Evolutionary conservation across 1,140 invertebrate genomes (phyloP).

Genomic region (Drosophila azteca): DNA sequence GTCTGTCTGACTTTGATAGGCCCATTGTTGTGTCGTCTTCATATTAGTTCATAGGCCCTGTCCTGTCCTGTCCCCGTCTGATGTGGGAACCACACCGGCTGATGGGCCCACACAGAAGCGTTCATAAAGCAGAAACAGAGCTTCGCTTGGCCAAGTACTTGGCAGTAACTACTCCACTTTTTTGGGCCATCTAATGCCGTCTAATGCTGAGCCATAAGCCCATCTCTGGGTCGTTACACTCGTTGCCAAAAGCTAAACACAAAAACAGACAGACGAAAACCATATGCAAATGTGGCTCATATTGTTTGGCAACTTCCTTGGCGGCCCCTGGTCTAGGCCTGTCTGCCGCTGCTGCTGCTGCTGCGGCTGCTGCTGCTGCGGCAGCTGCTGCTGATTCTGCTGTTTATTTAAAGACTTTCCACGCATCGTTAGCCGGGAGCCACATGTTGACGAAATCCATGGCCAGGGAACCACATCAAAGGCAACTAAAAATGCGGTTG

Average conservation of each 20-base stretch:
- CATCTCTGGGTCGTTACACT: slow-evolving; percentile 69
- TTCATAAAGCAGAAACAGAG: slow-evolving; percentile 28
- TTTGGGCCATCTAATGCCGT: slow-evolving; percentile 19
- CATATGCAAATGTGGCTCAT: slow-evolving; percentile 67
- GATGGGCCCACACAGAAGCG: slow-evolving; percentile 55
- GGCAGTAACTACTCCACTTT: slow-evolving; percentile 39
- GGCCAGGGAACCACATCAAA: slow-evolving; percentile 75
- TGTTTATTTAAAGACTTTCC: slow-evolving; percentile 78
- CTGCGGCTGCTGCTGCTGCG: background rate
- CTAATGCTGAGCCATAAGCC: slow-evolving; percentile 30
- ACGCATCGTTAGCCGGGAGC: slow-evolving; percentile 69
- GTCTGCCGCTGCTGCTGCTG: background rate
- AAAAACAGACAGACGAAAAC: slow-evolving; percentile 19
- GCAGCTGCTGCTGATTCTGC: background rate
- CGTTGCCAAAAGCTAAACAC: slow-evolving; percentile 22
- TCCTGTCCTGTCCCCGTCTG: slow-evolving; percentile 31
- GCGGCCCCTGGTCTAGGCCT: slow-evolving; percentile 1
- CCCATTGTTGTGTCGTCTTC: slow-evolving; percentile 59
- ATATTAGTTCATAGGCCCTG: slow-evolving; percentile 13
- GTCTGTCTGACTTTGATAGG: slow-evolving; percentile 66
- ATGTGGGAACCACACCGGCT: slow-evolving; percentile 19
- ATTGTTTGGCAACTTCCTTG: slow-evolving; percentile 74
- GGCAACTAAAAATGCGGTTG: slow-evolving; percentile 40
- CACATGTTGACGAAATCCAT: slow-evolving; percentile 77
- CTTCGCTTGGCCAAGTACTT: slow-evolving; percentile 17